Percentiles rank a stretch among this genome's conserved stretches.
These are phyloP conservation scores for Acromyrmex heyeri DNA, from an alignment of 1,140 invertebrate genomes.

Conservation along the genomic window DNA sequence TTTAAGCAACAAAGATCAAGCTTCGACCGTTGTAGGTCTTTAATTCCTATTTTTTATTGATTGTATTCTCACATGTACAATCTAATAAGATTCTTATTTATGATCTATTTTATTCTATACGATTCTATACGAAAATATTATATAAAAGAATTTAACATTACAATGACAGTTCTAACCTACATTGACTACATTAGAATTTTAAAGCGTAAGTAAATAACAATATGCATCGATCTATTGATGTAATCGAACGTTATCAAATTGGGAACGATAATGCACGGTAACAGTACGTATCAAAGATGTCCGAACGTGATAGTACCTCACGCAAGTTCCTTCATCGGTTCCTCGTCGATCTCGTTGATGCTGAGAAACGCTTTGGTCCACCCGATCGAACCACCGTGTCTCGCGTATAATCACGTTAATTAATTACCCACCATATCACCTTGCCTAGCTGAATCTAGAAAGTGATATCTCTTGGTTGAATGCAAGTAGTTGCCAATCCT, in stretches of 20 bases:
- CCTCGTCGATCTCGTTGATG: slow-evolving; percentile 15
- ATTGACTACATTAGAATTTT: not conserved
- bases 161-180: not conserved
- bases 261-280: slow-evolving; percentile 21
- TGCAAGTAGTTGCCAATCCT: slow-evolving; percentile 48
- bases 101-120: not conserved
- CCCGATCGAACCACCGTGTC: slow-evolving; percentile 64
- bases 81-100: too few species aligned
- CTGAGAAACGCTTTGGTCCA: slow-evolving; percentile 61
- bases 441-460: slow-evolving; percentile 49
- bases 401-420: slow-evolving; percentile 72
- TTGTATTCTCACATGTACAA: too few species aligned
- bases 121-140: not conserved
- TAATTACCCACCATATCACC: slow-evolving; percentile 64
- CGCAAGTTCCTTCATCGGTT: slow-evolving; percentile 33
- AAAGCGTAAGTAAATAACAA: not conserved
- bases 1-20: too few species aligned
- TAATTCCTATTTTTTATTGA: too few species aligned
- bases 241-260: slow-evolving; percentile 22
- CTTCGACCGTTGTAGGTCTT: too few species aligned
- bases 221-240: not conserved
- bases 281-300: slow-evolving; percentile 43
- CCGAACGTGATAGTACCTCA: slow-evolving; percentile 34
- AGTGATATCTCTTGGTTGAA: slow-evolving; percentile 59
- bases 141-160: not conserved